A percentile compares a stretch with the other conserved stretches of the same genome.
These are phyloP conservation scores for Galaxias olidus DNA, from an alignment of 2,797 vertebrate species.

Conservation along the genomic window DNA sequence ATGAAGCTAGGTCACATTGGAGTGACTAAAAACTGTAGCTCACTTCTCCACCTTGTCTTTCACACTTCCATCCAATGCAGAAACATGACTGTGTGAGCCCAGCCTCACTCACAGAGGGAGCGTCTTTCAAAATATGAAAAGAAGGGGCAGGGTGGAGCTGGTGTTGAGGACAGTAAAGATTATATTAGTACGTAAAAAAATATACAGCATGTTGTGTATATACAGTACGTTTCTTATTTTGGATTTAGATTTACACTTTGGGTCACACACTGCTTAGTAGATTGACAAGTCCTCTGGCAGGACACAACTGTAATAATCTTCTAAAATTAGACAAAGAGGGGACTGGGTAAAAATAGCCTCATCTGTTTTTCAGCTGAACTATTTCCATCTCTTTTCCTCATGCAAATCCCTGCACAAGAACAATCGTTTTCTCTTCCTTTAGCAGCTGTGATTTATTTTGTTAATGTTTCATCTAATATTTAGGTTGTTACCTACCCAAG, in stretches of 20 bases:
- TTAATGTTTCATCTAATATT: constrained; percentile 49
- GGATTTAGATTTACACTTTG: constrained; percentile 10
- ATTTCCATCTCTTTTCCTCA: constrained; percentile 62
- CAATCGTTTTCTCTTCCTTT: constrained; percentile 54
- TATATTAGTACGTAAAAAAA: no score
- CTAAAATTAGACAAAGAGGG: constrained; percentile 65
- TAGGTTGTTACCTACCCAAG: constrained; percentile 34
- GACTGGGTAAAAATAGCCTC: constrained; percentile 56
- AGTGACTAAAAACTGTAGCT: no score
- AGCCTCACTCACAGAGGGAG: no score
- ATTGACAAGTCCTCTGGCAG: constrained; percentile 40
- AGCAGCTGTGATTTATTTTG: constrained; percentile 42
- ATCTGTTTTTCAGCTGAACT: constrained; percentile 40
- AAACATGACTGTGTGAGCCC: no score
- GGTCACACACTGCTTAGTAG: constrained; percentile 21
- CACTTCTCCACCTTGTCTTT: no score
- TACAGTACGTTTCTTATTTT: no score
- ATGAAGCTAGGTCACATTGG: no score
- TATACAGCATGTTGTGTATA: no score
- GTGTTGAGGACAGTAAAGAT: no score
- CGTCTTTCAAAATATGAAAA: no score
- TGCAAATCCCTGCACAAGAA: constrained; percentile 50
- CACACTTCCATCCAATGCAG: no score
- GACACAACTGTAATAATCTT: constrained; percentile 47
- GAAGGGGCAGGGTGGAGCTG: no score